These are phyloP conservation scores for Patella vulgata DNA, from an alignment of 1,140 invertebrate species.

Conservation along the genomic window DNA sequence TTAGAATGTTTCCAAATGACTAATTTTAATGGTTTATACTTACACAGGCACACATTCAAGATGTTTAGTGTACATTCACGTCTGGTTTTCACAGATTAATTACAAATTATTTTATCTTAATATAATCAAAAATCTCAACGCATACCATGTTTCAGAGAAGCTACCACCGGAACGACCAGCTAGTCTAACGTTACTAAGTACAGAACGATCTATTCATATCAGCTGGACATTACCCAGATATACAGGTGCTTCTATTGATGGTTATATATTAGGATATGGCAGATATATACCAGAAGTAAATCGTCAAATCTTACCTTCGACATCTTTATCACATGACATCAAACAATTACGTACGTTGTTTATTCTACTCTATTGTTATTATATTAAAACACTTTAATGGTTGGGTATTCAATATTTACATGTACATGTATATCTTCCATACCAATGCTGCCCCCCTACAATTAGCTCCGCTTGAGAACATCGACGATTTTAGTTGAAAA, in stretches of 20 bases:
- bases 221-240: constrained; percentile 82
- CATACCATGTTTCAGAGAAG: constrained; percentile 77
- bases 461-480: too few relatives aligned
- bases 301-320: constrained; percentile 81
- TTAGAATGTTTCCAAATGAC: background rate
- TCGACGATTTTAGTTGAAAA: too few relatives aligned
- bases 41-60: too few relatives aligned
- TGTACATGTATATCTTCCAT: background rate
- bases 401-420: too few relatives aligned
- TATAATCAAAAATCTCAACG: too few relatives aligned
- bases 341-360: constrained; percentile 76
- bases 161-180: constrained; percentile 84
- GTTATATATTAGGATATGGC: constrained; percentile 94
- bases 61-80: too few relatives aligned
- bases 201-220: constrained; percentile 85
- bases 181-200: constrained; percentile 78
- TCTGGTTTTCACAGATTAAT: too few relatives aligned
- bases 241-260: constrained; percentile 80
- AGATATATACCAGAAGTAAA: constrained; percentile 92
- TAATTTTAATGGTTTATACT: too few relatives aligned
- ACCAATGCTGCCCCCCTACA: too few relatives aligned
- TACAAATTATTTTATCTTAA: too few relatives aligned
- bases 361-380: too few relatives aligned
- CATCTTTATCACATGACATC: constrained; percentile 81
- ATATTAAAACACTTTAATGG: too few relatives aligned